These are phyloP conservation scores for Chelonia mydas DNA, from an alignment of 2,797 vertebrate species.

Conservation along the genomic window DNA sequence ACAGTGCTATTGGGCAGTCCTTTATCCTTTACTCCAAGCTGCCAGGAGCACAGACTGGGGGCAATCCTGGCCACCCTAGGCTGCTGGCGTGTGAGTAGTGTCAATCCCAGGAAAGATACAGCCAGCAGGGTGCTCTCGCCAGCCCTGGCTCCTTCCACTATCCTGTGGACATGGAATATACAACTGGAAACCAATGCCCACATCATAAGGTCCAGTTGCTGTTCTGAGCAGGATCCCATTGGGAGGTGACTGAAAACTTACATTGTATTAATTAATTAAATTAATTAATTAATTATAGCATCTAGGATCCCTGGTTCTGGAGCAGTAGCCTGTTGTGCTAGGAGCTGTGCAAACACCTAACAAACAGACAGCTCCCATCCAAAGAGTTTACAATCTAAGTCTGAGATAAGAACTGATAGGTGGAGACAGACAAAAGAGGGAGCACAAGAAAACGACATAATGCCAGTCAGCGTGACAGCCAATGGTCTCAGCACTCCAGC, in stretches of 20 bases:
- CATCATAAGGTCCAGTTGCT: rapidly evolving
- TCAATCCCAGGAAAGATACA: not conserved
- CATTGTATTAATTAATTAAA: not conserved
- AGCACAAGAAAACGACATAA: no score
- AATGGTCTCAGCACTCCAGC: not conserved
- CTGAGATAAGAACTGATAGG: no score
- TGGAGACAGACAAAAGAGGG: not conserved
- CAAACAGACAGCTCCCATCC: not conserved
- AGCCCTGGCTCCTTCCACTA: not conserved
- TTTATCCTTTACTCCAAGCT: not conserved
- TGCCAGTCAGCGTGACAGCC: not conserved
- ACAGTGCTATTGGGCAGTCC: not conserved
- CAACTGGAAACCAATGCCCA: not conserved
- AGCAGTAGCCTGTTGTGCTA: not conserved
- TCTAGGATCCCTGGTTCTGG: not conserved
- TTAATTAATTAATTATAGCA: not conserved
- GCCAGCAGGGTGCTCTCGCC: not conserved
- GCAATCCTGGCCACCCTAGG: not conserved
- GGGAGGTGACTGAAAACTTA: not conserved
- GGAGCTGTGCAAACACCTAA: not conserved
- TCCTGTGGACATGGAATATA: not conserved
- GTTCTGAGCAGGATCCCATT: not conserved
- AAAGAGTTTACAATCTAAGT: not conserved
- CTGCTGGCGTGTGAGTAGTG: rapidly evolving
- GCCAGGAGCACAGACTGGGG: rapidly evolving